Percentiles rank a stretch among this genome's conserved stretches.
These are phyloP conservation scores for Drosophila virilis DNA, from an alignment of 1,140 invertebrate species.

Conservation along the genomic window DNA sequence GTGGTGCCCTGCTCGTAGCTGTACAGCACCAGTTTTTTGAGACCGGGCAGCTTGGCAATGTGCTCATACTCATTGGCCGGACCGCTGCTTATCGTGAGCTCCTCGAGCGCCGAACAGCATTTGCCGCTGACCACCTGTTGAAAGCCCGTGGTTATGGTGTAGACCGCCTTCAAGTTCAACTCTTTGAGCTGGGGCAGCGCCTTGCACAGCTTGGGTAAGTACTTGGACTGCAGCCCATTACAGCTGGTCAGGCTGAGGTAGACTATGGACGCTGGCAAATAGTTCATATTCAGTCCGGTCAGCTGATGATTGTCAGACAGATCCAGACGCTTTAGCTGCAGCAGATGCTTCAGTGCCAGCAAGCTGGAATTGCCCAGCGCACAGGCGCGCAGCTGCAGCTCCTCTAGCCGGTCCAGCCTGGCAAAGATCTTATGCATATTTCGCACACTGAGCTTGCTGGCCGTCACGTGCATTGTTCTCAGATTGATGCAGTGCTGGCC, in stretches of 20 bases:
- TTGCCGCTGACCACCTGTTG: constrained; percentile 16
- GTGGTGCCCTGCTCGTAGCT: constrained; percentile 6
- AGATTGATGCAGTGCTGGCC: constrained; percentile 36
- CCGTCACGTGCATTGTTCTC: constrained; percentile 8
- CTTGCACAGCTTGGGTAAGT: constrained; percentile 18
- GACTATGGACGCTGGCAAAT: constrained; percentile 8
- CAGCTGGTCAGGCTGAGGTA: constrained; percentile 18
- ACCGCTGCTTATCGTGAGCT: constrained; percentile 10
- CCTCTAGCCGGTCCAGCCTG: constrained; percentile 3
- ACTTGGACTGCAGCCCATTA: neutral
- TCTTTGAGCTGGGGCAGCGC: constrained; percentile 13
- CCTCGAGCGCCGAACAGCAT: constrained; percentile 6
- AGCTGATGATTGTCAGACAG: constrained; percentile 27
- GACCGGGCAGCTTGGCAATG: constrained; percentile 26
- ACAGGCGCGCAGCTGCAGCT: constrained; percentile 25
- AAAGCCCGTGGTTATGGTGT: constrained; percentile 2
- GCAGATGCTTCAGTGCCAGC: constrained; percentile 4
- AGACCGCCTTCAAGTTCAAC: constrained; percentile 10
- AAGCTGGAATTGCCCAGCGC: neutral
- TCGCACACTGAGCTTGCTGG: constrained; percentile 17
- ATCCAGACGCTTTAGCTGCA: constrained; percentile 14
- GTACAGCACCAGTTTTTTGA: constrained; percentile 29
- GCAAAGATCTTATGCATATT: constrained; percentile 39
- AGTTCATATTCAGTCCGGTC: constrained; percentile 21
- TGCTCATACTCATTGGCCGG: constrained; percentile 14